Conservation (phyloP, 2,888 invertebrate species). For the Scelioninae gen. 2 region DNA sequence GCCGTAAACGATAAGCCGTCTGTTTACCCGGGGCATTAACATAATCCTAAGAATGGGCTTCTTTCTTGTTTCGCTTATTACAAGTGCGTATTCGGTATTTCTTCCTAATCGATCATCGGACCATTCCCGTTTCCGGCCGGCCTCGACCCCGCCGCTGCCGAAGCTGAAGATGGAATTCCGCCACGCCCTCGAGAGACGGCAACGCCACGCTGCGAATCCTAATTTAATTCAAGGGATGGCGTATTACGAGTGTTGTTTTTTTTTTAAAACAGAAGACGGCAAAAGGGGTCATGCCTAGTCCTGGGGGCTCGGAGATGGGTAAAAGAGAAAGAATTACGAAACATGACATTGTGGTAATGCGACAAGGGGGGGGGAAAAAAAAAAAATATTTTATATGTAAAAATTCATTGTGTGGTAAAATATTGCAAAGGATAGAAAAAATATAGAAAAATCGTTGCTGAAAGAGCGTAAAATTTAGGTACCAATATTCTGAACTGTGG, state of each 20-base stretch:
- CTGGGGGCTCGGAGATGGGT: too few species aligned
- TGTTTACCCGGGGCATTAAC: slow-evolving; percentile 41
- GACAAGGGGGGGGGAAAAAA: too few species aligned
- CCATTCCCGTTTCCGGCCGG: slow-evolving; percentile 16
- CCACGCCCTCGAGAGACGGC: slow-evolving; percentile 65
- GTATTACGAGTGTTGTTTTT: slow-evolving; percentile 59
- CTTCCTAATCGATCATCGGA: slow-evolving; percentile 50
- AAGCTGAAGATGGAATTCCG: slow-evolving; percentile 56
- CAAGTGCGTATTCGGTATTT: slow-evolving; percentile 42
- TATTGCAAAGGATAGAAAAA: too few species aligned
- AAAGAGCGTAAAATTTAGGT: too few species aligned
- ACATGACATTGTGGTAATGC: too few species aligned
- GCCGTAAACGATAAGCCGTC: slow-evolving; percentile 54
- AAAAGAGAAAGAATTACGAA: too few species aligned
- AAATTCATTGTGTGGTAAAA: too few species aligned
- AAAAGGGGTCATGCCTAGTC: too few species aligned
- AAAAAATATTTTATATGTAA: too few species aligned
- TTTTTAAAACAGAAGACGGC: too few species aligned
- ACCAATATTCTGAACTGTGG: too few species aligned
- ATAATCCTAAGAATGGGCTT: slow-evolving; percentile 40
- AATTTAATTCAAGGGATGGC: slow-evolving; percentile 71
- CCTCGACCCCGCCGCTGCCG: slow-evolving; percentile 17
- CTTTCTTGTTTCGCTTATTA: slow-evolving; percentile 43
- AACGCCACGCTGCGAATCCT: slow-evolving; percentile 69
- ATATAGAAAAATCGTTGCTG: too few species aligned